phyloP scores from a whole-genome alignment of 2,113 vertebrate genomes.

The Brevimyrus niger region DNA sequence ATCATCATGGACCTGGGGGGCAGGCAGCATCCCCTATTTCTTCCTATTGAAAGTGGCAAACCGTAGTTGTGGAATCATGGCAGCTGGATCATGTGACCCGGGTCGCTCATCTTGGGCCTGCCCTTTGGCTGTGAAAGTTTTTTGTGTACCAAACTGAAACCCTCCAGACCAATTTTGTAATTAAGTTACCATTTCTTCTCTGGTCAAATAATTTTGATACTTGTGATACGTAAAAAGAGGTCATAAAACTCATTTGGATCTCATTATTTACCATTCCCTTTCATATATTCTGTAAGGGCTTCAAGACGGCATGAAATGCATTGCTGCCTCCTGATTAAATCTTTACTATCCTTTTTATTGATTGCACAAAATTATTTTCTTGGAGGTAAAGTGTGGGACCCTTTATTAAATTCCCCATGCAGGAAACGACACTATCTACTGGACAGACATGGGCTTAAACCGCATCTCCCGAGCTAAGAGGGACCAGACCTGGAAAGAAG shows the following conservation, averaged over 20 bases:
- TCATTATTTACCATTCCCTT: background rate
- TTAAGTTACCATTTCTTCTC: background rate
- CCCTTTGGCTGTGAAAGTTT: background rate
- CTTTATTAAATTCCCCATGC: constrained; percentile 20
- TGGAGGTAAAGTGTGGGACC: constrained; percentile 29
- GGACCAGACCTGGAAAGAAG: constrained; percentile 97
- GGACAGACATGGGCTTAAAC: constrained; percentile 98
- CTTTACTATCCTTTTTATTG: constrained; percentile 5
- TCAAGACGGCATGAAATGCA: background rate
- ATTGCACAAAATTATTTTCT: constrained; percentile 16
- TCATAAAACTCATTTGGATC: constrained; percentile 6
- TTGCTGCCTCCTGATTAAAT: background rate
- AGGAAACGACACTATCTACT: constrained; percentile 97
- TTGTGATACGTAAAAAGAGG: background rate
- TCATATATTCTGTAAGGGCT: background rate
- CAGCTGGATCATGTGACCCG: background rate
- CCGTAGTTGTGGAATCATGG: background rate
- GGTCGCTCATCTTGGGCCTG: background rate
- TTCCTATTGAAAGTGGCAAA: background rate
- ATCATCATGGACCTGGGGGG: background rate
- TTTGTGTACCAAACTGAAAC: background rate
- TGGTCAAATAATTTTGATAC: background rate
- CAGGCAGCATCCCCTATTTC: background rate
- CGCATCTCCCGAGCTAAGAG: constrained; percentile 88
- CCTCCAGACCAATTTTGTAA: background rate